These are phyloP conservation scores for Acanthisitta chloris DNA, from an alignment of 2,113 vertebrate species.

Conservation along the genomic window DNA sequence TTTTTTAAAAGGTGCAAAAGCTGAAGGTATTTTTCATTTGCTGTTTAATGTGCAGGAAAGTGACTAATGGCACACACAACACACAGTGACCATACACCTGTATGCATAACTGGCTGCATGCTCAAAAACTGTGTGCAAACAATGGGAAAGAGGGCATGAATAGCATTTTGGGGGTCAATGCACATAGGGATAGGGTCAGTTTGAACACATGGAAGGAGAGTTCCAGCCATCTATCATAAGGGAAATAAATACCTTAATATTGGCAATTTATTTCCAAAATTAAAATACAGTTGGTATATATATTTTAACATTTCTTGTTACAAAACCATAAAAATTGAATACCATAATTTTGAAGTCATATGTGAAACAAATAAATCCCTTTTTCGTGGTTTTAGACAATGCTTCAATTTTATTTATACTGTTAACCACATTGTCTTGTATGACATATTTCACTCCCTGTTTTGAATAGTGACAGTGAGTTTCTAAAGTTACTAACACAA, in stretches of 20 bases:
- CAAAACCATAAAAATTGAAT: neutral
- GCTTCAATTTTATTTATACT: neutral
- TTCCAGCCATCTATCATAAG: constrained; percentile 12
- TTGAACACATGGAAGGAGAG: neutral
- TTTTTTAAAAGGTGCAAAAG: neutral
- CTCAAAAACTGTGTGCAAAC: neutral
- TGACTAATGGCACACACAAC: neutral
- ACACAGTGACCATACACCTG: neutral
- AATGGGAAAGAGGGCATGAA: neutral
- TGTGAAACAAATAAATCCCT: neutral
- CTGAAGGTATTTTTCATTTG: neutral
- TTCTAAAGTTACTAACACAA: neutral
- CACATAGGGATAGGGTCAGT: neutral
- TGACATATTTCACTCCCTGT: neutral
- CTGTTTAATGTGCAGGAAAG: neutral
- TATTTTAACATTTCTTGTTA: neutral
- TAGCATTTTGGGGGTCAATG: neutral
- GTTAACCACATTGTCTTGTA: neutral
- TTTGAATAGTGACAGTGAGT: neutral
- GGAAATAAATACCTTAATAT: neutral
- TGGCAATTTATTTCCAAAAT: neutral
- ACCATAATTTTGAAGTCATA: neutral
- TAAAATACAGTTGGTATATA: neutral
- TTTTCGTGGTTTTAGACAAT: neutral
- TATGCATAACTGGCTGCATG: neutral